Conservation (phyloP, 2,113 vertebrate species). For the Tragulus kanchil region DNA sequence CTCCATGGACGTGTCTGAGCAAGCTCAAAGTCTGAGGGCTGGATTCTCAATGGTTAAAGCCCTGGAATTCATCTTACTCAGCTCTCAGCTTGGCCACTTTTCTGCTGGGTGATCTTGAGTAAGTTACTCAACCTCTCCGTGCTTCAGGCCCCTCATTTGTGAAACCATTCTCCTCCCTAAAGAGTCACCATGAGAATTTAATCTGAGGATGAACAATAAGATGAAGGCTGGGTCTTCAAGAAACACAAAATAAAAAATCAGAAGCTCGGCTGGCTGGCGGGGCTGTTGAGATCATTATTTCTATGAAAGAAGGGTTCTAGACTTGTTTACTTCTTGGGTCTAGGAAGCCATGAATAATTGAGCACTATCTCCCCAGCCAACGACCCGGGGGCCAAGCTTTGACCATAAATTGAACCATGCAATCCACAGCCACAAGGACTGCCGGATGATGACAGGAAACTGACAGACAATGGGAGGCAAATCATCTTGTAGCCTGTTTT, state of each 20-base stretch:
- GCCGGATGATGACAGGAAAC: background rate
- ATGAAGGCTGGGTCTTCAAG: background rate
- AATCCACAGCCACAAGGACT: background rate
- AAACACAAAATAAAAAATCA: background rate
- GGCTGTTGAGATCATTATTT: background rate
- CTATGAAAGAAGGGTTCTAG: background rate
- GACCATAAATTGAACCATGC: background rate
- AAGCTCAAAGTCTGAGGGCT: background rate
- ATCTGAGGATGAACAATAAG: too few species aligned
- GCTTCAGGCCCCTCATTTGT: background rate
- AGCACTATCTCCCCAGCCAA: background rate
- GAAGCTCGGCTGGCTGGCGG: background rate
- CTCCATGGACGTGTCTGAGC: too few species aligned
- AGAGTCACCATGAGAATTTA: background rate
- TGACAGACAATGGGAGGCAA: background rate
- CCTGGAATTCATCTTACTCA: background rate
- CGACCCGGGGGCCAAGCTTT: background rate
- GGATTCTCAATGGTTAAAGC: too few species aligned
- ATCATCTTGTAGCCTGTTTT: background rate
- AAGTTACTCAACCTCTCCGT: background rate
- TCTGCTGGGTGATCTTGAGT: background rate
- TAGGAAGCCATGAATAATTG: background rate
- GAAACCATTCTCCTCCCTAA: background rate
- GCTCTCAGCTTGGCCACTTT: background rate
- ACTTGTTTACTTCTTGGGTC: background rate